Conservation (phyloP, 2,888 invertebrate genomes). For the Molanna angustata region DNA sequence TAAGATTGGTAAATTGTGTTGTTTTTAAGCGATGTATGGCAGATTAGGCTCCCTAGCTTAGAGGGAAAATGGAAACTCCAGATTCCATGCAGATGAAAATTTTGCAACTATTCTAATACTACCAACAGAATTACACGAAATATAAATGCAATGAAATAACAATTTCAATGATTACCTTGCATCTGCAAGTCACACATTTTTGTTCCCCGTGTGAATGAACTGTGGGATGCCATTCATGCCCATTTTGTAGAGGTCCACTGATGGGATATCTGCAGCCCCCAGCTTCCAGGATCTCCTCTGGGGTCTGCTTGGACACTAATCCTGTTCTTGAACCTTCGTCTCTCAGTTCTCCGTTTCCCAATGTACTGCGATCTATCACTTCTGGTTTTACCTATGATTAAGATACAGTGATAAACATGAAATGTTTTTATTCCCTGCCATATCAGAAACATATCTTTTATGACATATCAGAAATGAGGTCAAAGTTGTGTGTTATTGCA, state of each 20-base stretch:
- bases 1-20: too few species aligned
- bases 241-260: slow-evolving; percentile 63
- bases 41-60: too few species aligned
- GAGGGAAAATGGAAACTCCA: too few species aligned
- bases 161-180: slow-evolving; percentile 65
- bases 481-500: too few species aligned
- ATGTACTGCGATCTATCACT: slow-evolving; percentile 33
- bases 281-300: slow-evolving; percentile 68
- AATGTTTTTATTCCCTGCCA: too few species aligned
- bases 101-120: neutral
- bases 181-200: slow-evolving; percentile 86
- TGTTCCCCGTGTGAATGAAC: slow-evolving; percentile 85
- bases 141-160: neutral
- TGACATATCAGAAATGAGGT: too few species aligned
- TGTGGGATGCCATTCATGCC: slow-evolving; percentile 85
- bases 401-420: too few species aligned
- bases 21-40: too few species aligned
- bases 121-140: neutral
- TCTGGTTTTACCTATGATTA: slow-evolving; percentile 20
- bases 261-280: slow-evolving; percentile 81
- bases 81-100: neutral
- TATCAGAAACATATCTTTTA: too few species aligned
- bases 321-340: slow-evolving; percentile 41
- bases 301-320: slow-evolving; percentile 52
- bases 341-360: slow-evolving; percentile 49